These are phyloP conservation scores for Australoheros scitulus DNA, from an alignment of 2,113 vertebrate species.

Conservation along the genomic window DNA sequence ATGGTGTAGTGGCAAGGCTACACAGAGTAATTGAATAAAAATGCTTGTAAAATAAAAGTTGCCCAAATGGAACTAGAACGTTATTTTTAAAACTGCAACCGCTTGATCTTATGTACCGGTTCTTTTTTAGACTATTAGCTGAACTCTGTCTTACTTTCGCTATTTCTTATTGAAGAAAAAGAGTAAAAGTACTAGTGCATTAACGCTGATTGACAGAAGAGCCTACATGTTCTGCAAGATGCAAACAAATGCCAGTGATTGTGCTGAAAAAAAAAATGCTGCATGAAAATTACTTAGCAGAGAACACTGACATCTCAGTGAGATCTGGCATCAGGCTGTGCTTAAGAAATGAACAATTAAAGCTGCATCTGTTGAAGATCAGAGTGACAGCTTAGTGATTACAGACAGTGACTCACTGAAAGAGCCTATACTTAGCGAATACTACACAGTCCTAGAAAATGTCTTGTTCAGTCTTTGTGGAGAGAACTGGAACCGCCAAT, in stretches of 20 bases:
- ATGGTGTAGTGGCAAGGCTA: slow-evolving; percentile 2
- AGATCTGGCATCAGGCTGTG: slow-evolving; percentile 15
- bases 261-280: not conserved
- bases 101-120: not conserved
- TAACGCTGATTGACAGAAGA: not conserved
- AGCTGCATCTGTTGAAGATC: slow-evolving; percentile 43
- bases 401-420: slow-evolving; percentile 31
- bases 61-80: not conserved
- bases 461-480: slow-evolving; percentile 13
- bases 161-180: not conserved
- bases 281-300: slow-evolving; percentile 1
- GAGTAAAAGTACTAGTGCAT: not conserved
- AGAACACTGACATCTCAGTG: slow-evolving; percentile 16
- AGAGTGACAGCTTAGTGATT: slow-evolving; percentile 42
- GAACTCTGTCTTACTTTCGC: not conserved
- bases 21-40: slow-evolving; percentile 23
- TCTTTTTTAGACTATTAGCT: not conserved
- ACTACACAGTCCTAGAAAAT: not conserved
- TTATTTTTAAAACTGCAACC: not conserved
- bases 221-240: not conserved
- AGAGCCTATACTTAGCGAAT: slow-evolving; percentile 16
- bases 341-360: slow-evolving; percentile 40
- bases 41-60: not conserved
- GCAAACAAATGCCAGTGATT: not conserved
- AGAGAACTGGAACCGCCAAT: slow-evolving; percentile 12